Evolutionary conservation across 2,113 vertebrate species (phyloP).

Genomic region (Hyla sarda): DNA sequence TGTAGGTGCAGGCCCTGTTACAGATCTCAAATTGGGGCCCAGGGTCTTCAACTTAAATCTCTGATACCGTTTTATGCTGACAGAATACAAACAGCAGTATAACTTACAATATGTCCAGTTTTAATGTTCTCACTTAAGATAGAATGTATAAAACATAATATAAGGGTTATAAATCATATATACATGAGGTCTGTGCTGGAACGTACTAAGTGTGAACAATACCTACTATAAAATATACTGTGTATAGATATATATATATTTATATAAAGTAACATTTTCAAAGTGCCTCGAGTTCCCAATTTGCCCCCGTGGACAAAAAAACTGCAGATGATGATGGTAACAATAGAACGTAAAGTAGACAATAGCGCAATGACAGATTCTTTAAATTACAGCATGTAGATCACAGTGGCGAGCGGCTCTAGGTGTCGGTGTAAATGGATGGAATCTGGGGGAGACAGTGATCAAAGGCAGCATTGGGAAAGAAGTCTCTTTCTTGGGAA

Average conservation of each 20-base stretch:
- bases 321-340: not conserved
- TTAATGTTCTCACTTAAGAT: constrained; percentile 84
- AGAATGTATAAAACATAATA: constrained; percentile 78
- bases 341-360: not conserved
- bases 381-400: not conserved
- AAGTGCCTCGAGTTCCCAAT: constrained; percentile 68
- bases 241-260: not conserved
- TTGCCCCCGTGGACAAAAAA: not conserved
- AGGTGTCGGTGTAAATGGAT: constrained; percentile 94
- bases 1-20: too few relatives aligned
- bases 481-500: constrained; percentile 89
- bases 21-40: too few relatives aligned
- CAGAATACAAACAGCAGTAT: not conserved
- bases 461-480: constrained; percentile 89
- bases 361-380: not conserved
- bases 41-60: too few relatives aligned
- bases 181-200: constrained; percentile 81
- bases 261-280: constrained; percentile 71
- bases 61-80: not conserved
- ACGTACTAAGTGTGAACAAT: constrained; percentile 65
- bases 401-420: constrained; percentile 59
- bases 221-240: constrained; percentile 66
- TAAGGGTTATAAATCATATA: constrained; percentile 74
- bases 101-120: constrained; percentile 73
- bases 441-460: constrained; percentile 92